Evolutionary conservation across 2,888 invertebrate genomes (phyloP).

Genomic region (Eugnorisma glareosa): DNA sequence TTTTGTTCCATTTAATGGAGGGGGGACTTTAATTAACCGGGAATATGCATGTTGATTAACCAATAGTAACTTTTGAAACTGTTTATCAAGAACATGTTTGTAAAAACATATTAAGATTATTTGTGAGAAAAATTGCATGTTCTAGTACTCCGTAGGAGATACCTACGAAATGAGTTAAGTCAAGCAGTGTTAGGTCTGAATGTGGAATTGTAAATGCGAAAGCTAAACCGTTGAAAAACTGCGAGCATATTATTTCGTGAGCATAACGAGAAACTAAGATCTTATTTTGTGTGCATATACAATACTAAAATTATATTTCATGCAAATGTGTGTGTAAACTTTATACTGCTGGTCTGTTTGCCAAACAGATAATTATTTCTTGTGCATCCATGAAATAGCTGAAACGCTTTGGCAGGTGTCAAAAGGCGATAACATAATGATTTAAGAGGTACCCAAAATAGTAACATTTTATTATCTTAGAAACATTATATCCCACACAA

Average conservation of each 20-base stretch:
- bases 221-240: slow-evolving; percentile 32
- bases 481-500: slow-evolving; percentile 23
- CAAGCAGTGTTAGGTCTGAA: slow-evolving; percentile 18
- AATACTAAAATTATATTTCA: slow-evolving; percentile 4
- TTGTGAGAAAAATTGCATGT: neutral
- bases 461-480: slow-evolving; percentile 24
- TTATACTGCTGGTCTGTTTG: neutral
- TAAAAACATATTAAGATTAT: neutral
- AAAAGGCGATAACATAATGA: slow-evolving; percentile 7
- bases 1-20: neutral
- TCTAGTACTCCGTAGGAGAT: neutral
- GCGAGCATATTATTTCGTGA: slow-evolving; percentile 18
- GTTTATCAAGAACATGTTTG: neutral
- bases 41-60: neutral
- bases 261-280: slow-evolving; percentile 30
- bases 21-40: neutral
- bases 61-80: neutral
- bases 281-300: slow-evolving; percentile 19
- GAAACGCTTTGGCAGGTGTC: slow-evolving; percentile 1
- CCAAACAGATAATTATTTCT: neutral
- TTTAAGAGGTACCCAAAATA: slow-evolving; percentile 12
- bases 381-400: slow-evolving; percentile 8
- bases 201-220: slow-evolving; percentile 33
- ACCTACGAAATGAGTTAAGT: slow-evolving; percentile 12
- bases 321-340: neutral